Evolutionary conservation across 2,113 vertebrate genomes (phyloP), one percentile per base, ranked within the genome.

Genomic region (Hippocampus comes): DNA sequence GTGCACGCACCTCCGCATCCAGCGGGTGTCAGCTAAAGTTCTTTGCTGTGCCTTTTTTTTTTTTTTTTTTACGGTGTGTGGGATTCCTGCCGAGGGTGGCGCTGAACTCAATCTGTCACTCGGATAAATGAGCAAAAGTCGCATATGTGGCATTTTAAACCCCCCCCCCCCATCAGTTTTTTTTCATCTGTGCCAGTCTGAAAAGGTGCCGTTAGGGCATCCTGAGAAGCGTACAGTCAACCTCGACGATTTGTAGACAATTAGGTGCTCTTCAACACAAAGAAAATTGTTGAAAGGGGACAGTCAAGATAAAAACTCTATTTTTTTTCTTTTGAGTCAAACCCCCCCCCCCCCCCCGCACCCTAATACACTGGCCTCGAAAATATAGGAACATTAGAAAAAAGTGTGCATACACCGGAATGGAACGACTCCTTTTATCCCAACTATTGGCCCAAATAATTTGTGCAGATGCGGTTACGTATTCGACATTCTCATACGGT

Each of bases 81-180:
- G 67, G 75, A 80, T 84, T 87, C 85, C 78, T 87, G 86, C 84
- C 76, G 84, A 87, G 76, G 63, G 80, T 79, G 85, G 79, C 60
- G 78, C 77, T 89, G 71, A 91, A 89, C 86, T 89, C 81, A 83
- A 91, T 91, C 86, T 89, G 87, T 89, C 89, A 90, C 77, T 89
- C 87, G 82, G 80, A 77, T 48, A 74, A 49, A 75, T 68, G 67
- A 73, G 69, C 67, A 72, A 21, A 72, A 18, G 74, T 67, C 51
- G 59, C 55, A 57, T 77, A 68, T 75, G 66, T 77, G 56, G 51
- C 73, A 68, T 53, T 68, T 34, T 20, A 78, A 71, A 10, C 63
- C 79, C 78, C 55, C 72, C 77, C 70, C 68, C 63, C 21, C 14
- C 43, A 18, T 25, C 30, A n/a, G 27, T 17, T 1, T 18, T 74